phyloP scores from a whole-genome alignment of 2,888 invertebrate species.

The Xanthia togata region DNA sequence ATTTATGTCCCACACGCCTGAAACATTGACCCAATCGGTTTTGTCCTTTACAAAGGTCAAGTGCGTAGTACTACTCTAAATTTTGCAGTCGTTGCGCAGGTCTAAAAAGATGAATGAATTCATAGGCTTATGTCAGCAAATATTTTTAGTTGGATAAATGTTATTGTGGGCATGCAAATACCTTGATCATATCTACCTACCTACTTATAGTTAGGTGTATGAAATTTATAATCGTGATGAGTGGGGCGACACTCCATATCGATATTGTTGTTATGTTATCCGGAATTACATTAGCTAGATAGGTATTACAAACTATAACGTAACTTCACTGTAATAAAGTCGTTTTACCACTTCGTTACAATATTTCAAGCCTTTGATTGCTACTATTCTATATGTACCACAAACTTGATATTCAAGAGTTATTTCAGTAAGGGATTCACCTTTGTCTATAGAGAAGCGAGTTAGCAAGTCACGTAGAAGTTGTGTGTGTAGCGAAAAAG shows the following conservation, averaged over 20 bases:
- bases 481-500: not conserved
- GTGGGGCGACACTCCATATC: not conserved
- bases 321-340: not conserved
- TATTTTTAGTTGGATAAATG: not conserved
- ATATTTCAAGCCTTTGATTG: not conserved
- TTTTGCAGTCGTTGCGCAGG: constrained; percentile 26
- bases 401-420: not conserved
- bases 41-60: constrained; percentile 40
- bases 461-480: not conserved
- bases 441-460: not conserved
- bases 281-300: constrained; percentile 6
- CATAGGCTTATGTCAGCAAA: not conserved
- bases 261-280: constrained; percentile 22
- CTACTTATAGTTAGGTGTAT: constrained; percentile 7
- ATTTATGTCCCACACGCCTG: not conserved
- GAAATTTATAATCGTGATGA: constrained; percentile 34
- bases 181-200: not conserved
- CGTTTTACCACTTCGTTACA: not conserved
- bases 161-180: constrained; percentile 11
- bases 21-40: constrained; percentile 19
- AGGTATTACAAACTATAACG: not conserved
- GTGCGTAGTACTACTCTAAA: constrained; percentile 25
- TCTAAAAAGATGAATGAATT: constrained; percentile 7
- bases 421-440: not conserved
- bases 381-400: not conserved